These are phyloP conservation scores for Eupithecia exiguata DNA, from an alignment of 2,888 invertebrate genomes.

Conservation along the genomic window DNA sequence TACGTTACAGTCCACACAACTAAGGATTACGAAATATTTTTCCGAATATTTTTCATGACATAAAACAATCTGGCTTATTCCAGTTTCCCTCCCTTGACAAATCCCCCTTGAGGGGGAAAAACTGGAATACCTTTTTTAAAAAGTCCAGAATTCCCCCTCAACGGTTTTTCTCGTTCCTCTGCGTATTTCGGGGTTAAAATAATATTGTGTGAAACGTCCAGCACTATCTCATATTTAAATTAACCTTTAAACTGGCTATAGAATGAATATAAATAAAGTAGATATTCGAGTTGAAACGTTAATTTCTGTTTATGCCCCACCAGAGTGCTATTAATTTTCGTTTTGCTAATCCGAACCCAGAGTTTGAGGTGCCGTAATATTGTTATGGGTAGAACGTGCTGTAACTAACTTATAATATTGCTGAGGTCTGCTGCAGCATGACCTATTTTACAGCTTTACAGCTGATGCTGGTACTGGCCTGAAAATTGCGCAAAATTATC, in stretches of 20 bases:
- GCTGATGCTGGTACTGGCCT: background rate
- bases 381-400: background rate
- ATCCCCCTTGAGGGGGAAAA: no score
- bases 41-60: no score
- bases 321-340: conserved; percentile 49
- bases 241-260: background rate
- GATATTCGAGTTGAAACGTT: background rate
- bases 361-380: conserved; percentile 14
- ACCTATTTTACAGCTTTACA: conserved; percentile 4
- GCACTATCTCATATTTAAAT: background rate
- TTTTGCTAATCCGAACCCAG: conserved; percentile 50
- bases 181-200: background rate
- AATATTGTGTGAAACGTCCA: background rate
- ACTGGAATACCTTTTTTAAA: no score
- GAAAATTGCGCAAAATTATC: no score
- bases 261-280: conserved; percentile 1
- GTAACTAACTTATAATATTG: conserved; percentile 11
- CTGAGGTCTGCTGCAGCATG: background rate
- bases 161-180: no score
- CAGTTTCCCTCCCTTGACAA: no score
- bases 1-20: no score
- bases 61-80: no score
- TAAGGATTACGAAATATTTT: no score
- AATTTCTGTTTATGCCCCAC: conserved; percentile 43
- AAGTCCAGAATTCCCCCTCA: no score